These are phyloP conservation scores for Urosaurus nigricauda DNA, from an alignment of 2,797 vertebrate genomes.

Conservation along the genomic window DNA sequence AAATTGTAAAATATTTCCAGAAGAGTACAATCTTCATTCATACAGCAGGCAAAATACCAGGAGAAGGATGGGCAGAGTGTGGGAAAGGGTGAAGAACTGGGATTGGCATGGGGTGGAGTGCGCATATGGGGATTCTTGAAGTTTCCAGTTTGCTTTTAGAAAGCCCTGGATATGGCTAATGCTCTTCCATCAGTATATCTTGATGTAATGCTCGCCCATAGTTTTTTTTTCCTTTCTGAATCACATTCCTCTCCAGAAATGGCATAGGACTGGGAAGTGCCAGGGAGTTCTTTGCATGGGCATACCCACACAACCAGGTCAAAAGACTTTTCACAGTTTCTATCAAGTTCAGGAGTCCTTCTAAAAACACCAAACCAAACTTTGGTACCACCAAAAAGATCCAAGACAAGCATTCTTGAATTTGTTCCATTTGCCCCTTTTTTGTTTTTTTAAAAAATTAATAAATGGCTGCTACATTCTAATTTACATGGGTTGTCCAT, in stretches of 20 bases:
- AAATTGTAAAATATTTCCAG: slow-evolving; percentile 88
- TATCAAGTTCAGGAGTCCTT: slow-evolving; percentile 72
- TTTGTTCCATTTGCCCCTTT: slow-evolving; percentile 52
- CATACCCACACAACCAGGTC: slow-evolving; percentile 49
- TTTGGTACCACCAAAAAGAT: slow-evolving; percentile 83
- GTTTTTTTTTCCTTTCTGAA: slow-evolving; percentile 31
- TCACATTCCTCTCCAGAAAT: slow-evolving; percentile 52
- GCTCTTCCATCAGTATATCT: slow-evolving; percentile 47
- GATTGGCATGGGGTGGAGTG: not conserved
- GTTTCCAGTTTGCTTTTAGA: slow-evolving; percentile 70
- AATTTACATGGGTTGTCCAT: slow-evolving; percentile 80
- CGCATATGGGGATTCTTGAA: slow-evolving; percentile 39
- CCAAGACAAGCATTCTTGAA: slow-evolving; percentile 72
- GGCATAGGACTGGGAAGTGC: slow-evolving; percentile 42
- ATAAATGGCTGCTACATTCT: slow-evolving; percentile 80
- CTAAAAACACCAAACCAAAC: slow-evolving; percentile 81
- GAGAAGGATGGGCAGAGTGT: slow-evolving; percentile 59
- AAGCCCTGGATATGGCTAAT: slow-evolving; percentile 72
- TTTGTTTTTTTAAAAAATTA: slow-evolving; percentile 64
- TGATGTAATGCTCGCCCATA: slow-evolving; percentile 53
- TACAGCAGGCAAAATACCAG: slow-evolving; percentile 85
- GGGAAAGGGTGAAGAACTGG: not conserved
- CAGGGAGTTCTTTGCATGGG: slow-evolving; percentile 37
- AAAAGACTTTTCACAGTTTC: slow-evolving; percentile 61
- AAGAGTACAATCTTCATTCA: slow-evolving; percentile 85